Base-by-base conservation (phyloP, 1,140 invertebrate species). In the Notospermus geniculatus region DNA sequence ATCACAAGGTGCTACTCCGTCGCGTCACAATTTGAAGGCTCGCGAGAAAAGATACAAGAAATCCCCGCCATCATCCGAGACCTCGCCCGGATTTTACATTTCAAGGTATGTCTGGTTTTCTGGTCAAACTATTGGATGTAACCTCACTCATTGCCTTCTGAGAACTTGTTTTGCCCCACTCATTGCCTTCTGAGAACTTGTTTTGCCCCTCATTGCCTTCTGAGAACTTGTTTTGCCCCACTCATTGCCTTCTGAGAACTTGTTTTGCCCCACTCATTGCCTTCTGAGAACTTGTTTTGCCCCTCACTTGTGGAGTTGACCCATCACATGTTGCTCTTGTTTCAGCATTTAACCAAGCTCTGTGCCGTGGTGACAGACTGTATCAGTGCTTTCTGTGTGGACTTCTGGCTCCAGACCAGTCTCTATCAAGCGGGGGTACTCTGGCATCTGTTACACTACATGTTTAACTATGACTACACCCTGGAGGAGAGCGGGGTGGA, bases 391-490 rank as follows among this genome's bases (percentile, higher is more conserved):
- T 84, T 97, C 60, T 87, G 90, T 1, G 86, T 88, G 2, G 92
- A 95, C 79, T 85, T 88, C 54, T 87, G 89, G 67, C 86, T 98
- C 25, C 95, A 98, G 80, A 89, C 90, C 73, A 88, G 91, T 76
- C 80, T 99, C 25, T 87, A 96, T n/a, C 88, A 96, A 74, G 88
- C 92, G 5, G 96, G 95, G 11, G 91, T 91, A 0, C 75, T 99
- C 0, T 98, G 93, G 91, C 93, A 96, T 74, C 80, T 99, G 28
- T 78, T 99, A 54, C 85, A 91, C 0, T 92, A 92, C 70, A 88
- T 95, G 73, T 97, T 99, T 79, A 89, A 90, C 50, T 99, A 98
- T 77, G 97, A 99, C 83, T 99, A 91, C 78, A 99, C 97, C 0
- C 83, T 99, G 60, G 92, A 97, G 60, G 97, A 99, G 83, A 92